Base-by-base conservation (phyloP, 1,140 invertebrate genomes). In the Cyphomyrmex costatus region DNA sequence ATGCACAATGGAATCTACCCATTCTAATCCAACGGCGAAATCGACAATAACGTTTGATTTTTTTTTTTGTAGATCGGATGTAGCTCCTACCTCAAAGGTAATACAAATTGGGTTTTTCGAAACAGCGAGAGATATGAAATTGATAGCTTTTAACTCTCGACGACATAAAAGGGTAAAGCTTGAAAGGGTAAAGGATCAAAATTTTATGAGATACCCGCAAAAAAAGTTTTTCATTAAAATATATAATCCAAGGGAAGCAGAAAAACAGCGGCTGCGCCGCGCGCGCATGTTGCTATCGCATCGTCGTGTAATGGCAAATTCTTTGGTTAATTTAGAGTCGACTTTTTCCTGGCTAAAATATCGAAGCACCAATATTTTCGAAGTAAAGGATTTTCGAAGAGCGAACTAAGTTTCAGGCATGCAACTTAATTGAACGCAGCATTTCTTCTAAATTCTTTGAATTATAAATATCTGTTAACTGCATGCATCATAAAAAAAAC, bases 41-140 rank as follows among this genome's bases (percentile, higher is more conserved):
- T 27, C 16, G 36, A 30, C 46, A 53, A 53, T 70, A 80, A 80
- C 65, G 65, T 70, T 80, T 80, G 42, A 80, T 78, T 80, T 79
- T 61, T 77, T 61, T 77, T 33, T 68, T 68, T 66, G 14, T 68
- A 24, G 16, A 7, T 16, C 16, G 21, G 46, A 36, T 70, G 30
- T 2, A 80, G 30, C 46, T 42, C 56, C 66, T 60, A 2, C 63
- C 30, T 24, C 77, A 70, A 80, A 68, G 21, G 63, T 68, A 70
- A 80, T 80, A 56, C 30, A 53, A 68, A 80, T 70, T 80, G 77
- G 30, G 12, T 80, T 80, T 80, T 80, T 42, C 36, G 14, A 16
- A 33, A 66, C 27, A 24, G 77, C 63, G 73, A 46, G 30, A 51
- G 33, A 7, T 51, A 12, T 66, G n/a, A 80, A 74, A 80, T 53